These are phyloP conservation scores for Tenthredo distinguenda DNA, from an alignment of 2,888 invertebrate genomes.

Conservation along the genomic window DNA sequence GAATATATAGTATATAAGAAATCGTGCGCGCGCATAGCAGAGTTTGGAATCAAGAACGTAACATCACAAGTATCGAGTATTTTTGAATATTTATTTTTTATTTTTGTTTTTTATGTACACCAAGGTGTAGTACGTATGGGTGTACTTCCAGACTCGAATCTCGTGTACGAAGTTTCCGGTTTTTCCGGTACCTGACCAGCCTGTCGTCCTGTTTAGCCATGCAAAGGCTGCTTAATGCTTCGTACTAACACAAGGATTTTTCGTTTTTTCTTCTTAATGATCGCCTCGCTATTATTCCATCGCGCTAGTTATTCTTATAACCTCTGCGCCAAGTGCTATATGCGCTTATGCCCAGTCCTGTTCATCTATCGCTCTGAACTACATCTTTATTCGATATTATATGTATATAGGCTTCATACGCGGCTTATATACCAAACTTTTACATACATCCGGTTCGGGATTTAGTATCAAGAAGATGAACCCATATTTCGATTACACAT, in stretches of 20 bases:
- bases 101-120: neutral
- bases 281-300: neutral
- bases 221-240: neutral
- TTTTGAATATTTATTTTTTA: neutral
- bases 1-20: too few relatives aligned
- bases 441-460: too few relatives aligned
- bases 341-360: neutral
- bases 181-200: constrained; percentile 32
- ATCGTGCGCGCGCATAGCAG: too few relatives aligned
- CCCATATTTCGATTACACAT: too few relatives aligned
- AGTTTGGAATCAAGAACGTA: too few relatives aligned
- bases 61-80: too few relatives aligned
- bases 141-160: neutral
- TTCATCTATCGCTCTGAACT: too few relatives aligned
- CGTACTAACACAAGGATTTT: neutral
- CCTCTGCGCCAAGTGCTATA: constrained; percentile 16
- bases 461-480: too few relatives aligned
- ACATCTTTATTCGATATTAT: too few relatives aligned
- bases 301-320: neutral
- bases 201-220: neutral
- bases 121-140: neutral
- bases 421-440: too few relatives aligned
- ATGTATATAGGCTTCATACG: too few relatives aligned
- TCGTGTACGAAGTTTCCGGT: constrained; percentile 10
- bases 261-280: neutral